Conservation (phyloP, 2,797 vertebrate species). For the Pachyuromys duprasi region DNA sequence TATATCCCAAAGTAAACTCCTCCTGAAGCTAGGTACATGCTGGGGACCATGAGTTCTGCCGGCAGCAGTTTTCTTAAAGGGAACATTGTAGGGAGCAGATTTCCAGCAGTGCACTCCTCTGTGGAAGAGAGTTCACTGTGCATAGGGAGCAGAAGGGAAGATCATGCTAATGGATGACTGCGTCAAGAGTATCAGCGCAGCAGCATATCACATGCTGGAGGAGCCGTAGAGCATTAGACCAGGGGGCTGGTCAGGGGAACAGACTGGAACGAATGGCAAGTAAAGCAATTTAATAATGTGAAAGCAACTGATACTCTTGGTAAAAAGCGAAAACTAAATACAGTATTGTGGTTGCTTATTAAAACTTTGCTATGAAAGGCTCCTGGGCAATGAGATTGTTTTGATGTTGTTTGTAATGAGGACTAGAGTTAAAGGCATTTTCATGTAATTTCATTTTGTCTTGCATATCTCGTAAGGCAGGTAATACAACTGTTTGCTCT, state of each 20-base stretch:
- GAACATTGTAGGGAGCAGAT: neutral
- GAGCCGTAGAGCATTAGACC: neutral
- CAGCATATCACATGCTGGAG: neutral
- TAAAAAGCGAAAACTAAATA: constrained; percentile 41
- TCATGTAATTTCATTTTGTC: neutral
- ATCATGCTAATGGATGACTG: neutral
- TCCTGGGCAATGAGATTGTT: constrained; percentile 27
- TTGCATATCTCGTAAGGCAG: constrained; percentile 6
- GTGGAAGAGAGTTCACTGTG: neutral
- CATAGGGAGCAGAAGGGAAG: neutral
- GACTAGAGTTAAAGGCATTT: constrained; percentile 13
- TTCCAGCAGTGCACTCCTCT: neutral
- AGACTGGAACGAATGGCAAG: neutral
- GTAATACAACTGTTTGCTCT: neutral
- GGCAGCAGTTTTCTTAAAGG: neutral
- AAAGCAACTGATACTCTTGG: neutral
- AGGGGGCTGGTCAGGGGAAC: neutral
- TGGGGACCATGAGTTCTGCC: neutral
- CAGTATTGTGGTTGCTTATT: neutral
- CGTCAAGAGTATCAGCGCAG: neutral
- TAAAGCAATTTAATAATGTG: neutral
- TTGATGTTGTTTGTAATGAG: constrained; percentile 31
- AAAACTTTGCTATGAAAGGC: neutral
- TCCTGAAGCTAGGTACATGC: neutral
- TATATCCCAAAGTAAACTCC: neutral